Conservation (phyloP, 1,140 invertebrate genomes). For the Drosophila azteca region DNA sequence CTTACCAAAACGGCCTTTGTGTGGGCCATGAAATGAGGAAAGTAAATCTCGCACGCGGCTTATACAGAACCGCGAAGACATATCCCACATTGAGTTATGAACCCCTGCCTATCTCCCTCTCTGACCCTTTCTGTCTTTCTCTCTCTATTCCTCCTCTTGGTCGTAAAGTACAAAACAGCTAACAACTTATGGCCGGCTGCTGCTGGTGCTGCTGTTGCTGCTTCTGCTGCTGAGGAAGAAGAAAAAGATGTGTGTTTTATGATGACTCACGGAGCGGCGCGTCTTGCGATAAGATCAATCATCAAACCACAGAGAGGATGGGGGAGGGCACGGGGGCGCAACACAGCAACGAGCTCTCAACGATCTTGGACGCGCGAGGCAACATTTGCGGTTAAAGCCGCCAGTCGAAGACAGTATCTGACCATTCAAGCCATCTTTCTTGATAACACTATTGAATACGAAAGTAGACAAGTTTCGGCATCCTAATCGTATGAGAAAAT, state of each 20-base stretch:
- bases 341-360: conserved; percentile 18
- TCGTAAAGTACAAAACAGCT: conserved; percentile 77
- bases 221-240: conserved; percentile 59
- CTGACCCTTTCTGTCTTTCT: not conserved
- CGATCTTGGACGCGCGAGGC: conserved; percentile 32
- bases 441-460: conserved; percentile 80
- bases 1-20: conserved; percentile 63
- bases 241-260: conserved; percentile 53
- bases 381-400: conserved; percentile 33
- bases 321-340: conserved; percentile 1
- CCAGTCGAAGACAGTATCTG: conserved; percentile 10
- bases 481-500: conserved; percentile 1
- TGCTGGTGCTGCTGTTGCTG: conserved; percentile 1
- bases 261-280: conserved; percentile 67
- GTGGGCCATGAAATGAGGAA: conserved; percentile 53
- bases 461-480: conserved; percentile 75
- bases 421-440: conserved; percentile 47
- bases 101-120: conserved; percentile 8
- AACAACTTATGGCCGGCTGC: conserved; percentile 66
- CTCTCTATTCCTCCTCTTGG: conserved; percentile 42
- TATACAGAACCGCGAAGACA: conserved; percentile 54
- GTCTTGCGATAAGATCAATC: conserved; percentile 74
- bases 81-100: conserved; percentile 72
- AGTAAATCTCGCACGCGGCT: conserved; percentile 64
- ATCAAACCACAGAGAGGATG: conserved; percentile 52